Conservation (phyloP, 2,113 vertebrate genomes). For the Setophaga coronata region DNA sequence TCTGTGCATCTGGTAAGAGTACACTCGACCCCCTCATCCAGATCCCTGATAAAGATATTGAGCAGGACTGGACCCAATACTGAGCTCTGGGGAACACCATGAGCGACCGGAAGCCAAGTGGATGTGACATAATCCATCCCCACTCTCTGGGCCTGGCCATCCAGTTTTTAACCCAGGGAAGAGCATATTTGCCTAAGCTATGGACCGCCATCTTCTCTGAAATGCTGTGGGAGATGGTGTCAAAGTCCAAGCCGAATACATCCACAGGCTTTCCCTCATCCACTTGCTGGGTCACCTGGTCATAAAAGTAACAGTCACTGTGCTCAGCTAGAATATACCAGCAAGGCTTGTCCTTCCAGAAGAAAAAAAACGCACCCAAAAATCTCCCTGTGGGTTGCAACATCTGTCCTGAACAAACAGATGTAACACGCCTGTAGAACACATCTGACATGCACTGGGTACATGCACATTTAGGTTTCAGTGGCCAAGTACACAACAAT, state of each 20-base stretch:
- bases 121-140: not conserved
- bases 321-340: not conserved
- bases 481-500: not conserved
- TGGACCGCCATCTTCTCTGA: not conserved
- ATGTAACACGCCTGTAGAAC: not conserved
- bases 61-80: not conserved
- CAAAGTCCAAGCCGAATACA: not conserved
- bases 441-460: rapidly evolving
- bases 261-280: not conserved
- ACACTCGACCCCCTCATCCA: not conserved
- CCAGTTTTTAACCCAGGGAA: not conserved
- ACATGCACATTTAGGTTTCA: not conserved
- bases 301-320: not conserved
- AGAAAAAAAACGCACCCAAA: not conserved
- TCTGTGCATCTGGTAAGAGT: no score
- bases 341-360: not conserved
- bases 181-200: not conserved
- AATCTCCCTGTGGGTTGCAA: not conserved
- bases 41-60: not conserved
- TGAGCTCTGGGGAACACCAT: not conserved
- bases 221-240: not conserved
- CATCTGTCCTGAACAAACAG: not conserved
- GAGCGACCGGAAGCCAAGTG: not conserved
- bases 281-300: no score
- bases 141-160: not conserved